These are phyloP conservation scores for Misgurnus mizolepis DNA, from an alignment of 2,113 vertebrate species.

Conservation along the genomic window DNA sequence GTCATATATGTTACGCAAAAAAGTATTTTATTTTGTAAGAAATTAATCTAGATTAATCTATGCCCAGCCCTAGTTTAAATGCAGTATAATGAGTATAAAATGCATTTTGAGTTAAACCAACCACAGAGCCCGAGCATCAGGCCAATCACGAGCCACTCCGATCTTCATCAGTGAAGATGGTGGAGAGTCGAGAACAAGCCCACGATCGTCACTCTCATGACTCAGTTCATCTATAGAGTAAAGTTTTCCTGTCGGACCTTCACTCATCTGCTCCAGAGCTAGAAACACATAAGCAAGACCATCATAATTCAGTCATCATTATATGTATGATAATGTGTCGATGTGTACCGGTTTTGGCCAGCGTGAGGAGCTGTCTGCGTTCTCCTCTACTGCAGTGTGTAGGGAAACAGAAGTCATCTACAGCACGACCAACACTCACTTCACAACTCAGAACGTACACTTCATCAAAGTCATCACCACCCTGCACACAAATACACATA, in stretches of 20 bases:
- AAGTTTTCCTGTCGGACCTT: constrained; percentile 65
- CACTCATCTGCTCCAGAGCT: constrained; percentile 64
- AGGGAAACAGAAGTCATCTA: constrained; percentile 73
- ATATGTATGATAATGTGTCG: background rate
- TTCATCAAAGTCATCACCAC: constrained; percentile 67
- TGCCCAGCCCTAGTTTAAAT: no score
- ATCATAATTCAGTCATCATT: background rate
- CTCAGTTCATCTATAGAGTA: constrained; percentile 64
- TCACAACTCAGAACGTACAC: constrained; percentile 63
- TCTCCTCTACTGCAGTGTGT: constrained; percentile 76
- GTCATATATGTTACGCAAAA: no score
- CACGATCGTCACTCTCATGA: constrained; percentile 51
- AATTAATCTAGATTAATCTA: no score
- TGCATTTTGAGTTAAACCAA: constrained; percentile 36
- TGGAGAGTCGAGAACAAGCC: constrained; percentile 55
- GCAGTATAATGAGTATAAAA: no score
- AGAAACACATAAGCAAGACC: constrained; percentile 5
- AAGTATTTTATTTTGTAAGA: no score
- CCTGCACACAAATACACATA: constrained; percentile 61
- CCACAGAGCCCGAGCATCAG: constrained; percentile 71
- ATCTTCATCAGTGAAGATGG: constrained; percentile 60
- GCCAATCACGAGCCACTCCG: constrained; percentile 74
- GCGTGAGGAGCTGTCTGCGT: constrained; percentile 64
- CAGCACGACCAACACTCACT: constrained; percentile 59
- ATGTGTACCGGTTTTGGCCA: constrained; percentile 67